Evolutionary conservation across 1,140 invertebrate species (phyloP).

Genomic region (Phthorimaea operculella): DNA sequence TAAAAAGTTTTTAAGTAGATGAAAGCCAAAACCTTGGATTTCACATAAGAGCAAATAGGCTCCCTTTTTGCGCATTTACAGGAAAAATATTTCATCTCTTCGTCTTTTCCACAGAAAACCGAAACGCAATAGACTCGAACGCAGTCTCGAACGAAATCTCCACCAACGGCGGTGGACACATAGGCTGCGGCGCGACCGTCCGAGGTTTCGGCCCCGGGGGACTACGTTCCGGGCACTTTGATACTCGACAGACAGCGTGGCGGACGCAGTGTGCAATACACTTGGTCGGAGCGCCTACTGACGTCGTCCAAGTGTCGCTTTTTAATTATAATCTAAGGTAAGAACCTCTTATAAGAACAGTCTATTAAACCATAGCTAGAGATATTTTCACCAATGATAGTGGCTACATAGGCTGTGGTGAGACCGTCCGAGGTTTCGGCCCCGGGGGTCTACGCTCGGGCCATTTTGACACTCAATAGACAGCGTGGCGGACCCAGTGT

Average conservation of each 20-base stretch:
- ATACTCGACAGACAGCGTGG: slow-evolving; percentile 71
- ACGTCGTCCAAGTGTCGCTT: slow-evolving; percentile 80
- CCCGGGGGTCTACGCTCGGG: slow-evolving; percentile 71
- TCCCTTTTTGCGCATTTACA: no score
- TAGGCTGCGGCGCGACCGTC: slow-evolving; percentile 52
- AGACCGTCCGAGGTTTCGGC: slow-evolving; percentile 55
- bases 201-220: slow-evolving; percentile 67
- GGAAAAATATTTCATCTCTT: no score
- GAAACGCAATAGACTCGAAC: slow-evolving; percentile 14
- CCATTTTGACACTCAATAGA: slow-evolving; percentile 73
- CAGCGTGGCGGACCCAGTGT: slow-evolving; percentile 72
- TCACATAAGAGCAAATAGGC: no score
- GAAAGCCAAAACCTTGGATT: no score
- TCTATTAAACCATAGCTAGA: slow-evolving; percentile 38
- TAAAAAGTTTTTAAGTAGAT: no score
- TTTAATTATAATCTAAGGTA: slow-evolving; percentile 83
- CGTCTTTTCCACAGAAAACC: no score
- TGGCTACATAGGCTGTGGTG: slow-evolving; percentile 51
- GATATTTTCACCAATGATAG: slow-evolving; percentile 35
- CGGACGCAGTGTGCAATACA: slow-evolving; percentile 73
- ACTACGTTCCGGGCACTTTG: slow-evolving; percentile 73
- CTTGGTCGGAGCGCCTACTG: slow-evolving; percentile 73
- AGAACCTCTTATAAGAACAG: slow-evolving; percentile 9
- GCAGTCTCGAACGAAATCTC: slow-evolving; percentile 46
- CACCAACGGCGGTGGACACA: slow-evolving; percentile 27